Percentiles rank a stretch among this genome's conserved stretches.
Evolutionary conservation across 2,797 vertebrate species (phyloP).

Genomic region (Cacajao melanocephalus): DNA sequence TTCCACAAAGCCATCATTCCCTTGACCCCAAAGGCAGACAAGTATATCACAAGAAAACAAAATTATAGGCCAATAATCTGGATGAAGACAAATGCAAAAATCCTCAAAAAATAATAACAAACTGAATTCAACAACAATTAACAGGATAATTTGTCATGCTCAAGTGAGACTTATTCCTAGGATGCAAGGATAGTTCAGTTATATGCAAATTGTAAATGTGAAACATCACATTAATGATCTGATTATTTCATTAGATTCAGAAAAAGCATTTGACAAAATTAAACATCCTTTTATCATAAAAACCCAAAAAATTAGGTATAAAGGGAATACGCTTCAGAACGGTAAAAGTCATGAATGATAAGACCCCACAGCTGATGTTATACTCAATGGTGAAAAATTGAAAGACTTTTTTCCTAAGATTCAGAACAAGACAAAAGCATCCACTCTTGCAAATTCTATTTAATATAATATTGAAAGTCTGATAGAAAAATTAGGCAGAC

Average conservation of each 20-base stretch:
- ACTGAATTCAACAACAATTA: not conserved
- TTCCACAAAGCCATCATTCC: not conserved
- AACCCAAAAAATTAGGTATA: not conserved
- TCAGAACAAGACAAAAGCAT: not conserved
- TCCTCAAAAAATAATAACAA: not conserved
- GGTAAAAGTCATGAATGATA: too few relatives aligned
- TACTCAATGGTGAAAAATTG: too few relatives aligned
- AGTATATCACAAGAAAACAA: not conserved
- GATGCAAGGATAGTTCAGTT: not conserved
- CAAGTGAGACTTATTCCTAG: not conserved
- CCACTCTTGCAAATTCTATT: not conserved
- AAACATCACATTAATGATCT: not conserved
- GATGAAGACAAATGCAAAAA: not conserved
- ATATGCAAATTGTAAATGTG: not conserved
- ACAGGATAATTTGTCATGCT: not conserved
- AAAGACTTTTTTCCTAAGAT: too few relatives aligned
- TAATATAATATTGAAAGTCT: not conserved
- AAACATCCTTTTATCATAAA: not conserved
- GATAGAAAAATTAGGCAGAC: not conserved
- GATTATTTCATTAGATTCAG: not conserved
- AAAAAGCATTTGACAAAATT: not conserved
- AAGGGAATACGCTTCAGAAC: too few relatives aligned
- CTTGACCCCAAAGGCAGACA: not conserved
- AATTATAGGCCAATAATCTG: not conserved
- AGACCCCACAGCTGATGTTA: too few relatives aligned